phyloP scores from a whole-genome alignment of 1,140 invertebrate genomes.

The Halictus rubicundus region DNA sequence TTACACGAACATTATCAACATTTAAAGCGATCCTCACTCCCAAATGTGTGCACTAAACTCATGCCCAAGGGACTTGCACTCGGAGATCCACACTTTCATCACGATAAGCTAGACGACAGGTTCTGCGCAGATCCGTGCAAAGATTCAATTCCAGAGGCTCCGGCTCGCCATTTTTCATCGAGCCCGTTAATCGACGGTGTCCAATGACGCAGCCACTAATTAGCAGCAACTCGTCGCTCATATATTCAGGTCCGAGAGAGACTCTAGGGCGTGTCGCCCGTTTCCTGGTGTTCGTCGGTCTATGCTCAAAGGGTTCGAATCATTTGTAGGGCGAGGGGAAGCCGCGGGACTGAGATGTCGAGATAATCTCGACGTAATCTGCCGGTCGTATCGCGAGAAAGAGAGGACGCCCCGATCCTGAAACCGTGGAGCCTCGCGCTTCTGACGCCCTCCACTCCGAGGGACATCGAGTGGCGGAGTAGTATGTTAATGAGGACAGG shows the following conservation, averaged over 20 bases:
- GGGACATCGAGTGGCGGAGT: slow-evolving; percentile 56
- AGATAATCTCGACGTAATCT: slow-evolving; percentile 66
- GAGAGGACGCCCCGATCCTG: slow-evolving; percentile 42
- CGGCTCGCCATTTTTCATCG: neutral
- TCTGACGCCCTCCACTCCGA: slow-evolving; percentile 30
- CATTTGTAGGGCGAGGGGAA: slow-evolving; percentile 57
- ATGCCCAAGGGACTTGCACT: no score
- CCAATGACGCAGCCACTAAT: neutral
- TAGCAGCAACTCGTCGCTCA: neutral
- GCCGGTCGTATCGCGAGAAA: slow-evolving; percentile 50
- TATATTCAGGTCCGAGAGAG: neutral
- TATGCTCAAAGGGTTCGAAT: slow-evolving; percentile 48
- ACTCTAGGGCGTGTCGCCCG: neutral
- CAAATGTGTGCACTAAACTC: no score
- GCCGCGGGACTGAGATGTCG: slow-evolving; percentile 58
- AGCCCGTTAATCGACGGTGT: neutral
- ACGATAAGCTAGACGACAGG: no score
- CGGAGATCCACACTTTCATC: no score
- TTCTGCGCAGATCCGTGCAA: neutral
- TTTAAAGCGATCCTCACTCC: no score
- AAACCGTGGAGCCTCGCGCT: slow-evolving; percentile 27
- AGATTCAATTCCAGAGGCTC: neutral
- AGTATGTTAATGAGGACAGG: slow-evolving; percentile 70
- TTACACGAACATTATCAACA: no score
- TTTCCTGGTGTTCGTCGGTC: slow-evolving; percentile 34